Evolutionary conservation across 2,888 invertebrate species (phyloP).

Genomic region (Apodemia duryi): DNA sequence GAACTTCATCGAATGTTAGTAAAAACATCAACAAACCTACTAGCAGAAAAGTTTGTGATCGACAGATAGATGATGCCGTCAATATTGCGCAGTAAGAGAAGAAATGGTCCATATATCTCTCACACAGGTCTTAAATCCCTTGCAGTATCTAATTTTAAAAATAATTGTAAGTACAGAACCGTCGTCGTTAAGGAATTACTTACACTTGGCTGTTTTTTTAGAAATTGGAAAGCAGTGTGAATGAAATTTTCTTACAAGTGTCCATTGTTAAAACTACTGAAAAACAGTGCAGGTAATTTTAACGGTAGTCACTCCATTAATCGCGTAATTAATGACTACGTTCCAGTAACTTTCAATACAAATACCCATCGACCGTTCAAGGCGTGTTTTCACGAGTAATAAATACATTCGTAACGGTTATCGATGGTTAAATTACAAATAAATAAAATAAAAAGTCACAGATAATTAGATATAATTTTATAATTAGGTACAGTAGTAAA

Average conservation of each 20-base stretch:
- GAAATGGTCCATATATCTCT: no score
- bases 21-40: no score
- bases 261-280: conserved; percentile 24
- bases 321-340: conserved; percentile 22
- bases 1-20: no score
- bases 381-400: conserved; percentile 21
- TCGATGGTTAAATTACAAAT: conserved; percentile 25
- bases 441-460: conserved; percentile 12
- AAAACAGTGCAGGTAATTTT: conserved; percentile 25
- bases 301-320: conserved; percentile 22
- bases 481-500: conserved; percentile 4
- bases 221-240: conserved; percentile 32
- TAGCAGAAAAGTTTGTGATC: no score
- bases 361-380: not conserved
- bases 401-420: conserved; percentile 31
- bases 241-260: conserved; percentile 41
- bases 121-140: no score
- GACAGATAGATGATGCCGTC: no score
- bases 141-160: not conserved
- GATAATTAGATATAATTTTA: conserved; percentile 7
- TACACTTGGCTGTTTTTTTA: conserved; percentile 19
- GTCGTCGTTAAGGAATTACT: not conserved
- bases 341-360: conserved; percentile 2
- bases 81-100: no score
- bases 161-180: not conserved